A percentile compares a stretch with the other conserved stretches of the same genome.
Conservation (phyloP, 1,140 invertebrate species). For the Alviniconcha marisindica region DNA sequence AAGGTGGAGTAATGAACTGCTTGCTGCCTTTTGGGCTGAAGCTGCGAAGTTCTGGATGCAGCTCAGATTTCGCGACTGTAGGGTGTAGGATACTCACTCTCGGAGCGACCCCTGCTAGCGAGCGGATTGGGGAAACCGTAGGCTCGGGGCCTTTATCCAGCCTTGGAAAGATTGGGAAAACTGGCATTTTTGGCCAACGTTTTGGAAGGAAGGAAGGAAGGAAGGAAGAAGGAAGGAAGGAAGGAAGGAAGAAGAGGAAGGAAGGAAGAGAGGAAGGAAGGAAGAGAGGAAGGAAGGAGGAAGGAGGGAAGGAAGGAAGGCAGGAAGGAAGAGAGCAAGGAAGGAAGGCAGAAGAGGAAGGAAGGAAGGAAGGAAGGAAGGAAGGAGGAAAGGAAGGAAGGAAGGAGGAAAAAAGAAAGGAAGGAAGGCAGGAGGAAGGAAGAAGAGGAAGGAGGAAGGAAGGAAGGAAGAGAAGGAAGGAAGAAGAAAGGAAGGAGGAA, state of each 20-base stretch:
- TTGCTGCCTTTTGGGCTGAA: too few relatives aligned
- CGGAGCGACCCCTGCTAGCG: too few relatives aligned
- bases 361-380: not conserved
- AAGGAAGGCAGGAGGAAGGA: not conserved
- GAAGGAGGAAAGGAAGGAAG: not conserved
- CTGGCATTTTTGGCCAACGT: not conserved
- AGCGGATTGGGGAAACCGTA: too few relatives aligned
- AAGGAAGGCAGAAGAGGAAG: not conserved
- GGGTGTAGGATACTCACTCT: too few relatives aligned
- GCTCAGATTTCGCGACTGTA: too few relatives aligned
- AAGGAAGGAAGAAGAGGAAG: not conserved
- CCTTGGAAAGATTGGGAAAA: not conserved
- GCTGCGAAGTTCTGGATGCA: too few relatives aligned
- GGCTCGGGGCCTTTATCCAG: not conserved
- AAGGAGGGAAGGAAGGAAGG: not conserved
- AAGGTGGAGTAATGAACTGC: too few relatives aligned
- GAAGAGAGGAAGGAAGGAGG: not conserved
- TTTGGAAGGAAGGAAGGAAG: not conserved
- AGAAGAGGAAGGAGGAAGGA: not conserved
- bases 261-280: conserved; percentile 5
- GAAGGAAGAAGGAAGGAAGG: conserved; percentile 3
- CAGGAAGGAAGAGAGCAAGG: not conserved
- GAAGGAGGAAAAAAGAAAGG: not conserved
- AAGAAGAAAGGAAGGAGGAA: not conserved
- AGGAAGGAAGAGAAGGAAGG: not conserved